Conservation (phyloP, 2,113 vertebrate genomes). For the Ploceus nigricollis region DNA sequence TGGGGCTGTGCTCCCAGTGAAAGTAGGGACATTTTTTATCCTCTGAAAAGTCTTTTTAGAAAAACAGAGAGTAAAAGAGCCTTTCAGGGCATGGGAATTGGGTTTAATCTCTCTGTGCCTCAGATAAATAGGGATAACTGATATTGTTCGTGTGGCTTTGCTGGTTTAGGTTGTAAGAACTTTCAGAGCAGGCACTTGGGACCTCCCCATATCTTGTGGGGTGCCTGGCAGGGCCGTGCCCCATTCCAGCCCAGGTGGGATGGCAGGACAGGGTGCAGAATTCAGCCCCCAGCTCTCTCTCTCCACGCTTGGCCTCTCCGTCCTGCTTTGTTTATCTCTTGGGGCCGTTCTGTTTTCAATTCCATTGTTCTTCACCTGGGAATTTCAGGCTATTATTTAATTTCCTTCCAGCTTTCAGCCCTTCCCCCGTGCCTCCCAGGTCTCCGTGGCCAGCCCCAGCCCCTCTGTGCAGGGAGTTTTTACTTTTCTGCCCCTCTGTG, state of each 20-base stretch:
- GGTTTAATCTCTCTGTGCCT: neutral
- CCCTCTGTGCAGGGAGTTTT: constrained; percentile 4
- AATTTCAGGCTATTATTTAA: constrained; percentile 65
- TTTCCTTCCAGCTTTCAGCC: constrained; percentile 51
- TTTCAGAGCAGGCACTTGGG: neutral
- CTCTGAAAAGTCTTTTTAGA: neutral
- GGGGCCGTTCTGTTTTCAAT: constrained; percentile 53
- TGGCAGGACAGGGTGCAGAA: rapidly evolving
- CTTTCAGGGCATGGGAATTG: neutral
- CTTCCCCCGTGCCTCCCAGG: constrained; percentile 9
- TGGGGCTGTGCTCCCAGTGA: neutral
- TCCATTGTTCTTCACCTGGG: constrained; percentile 65
- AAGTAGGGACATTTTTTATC: neutral
- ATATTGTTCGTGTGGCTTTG: neutral
- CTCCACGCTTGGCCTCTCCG: neutral
- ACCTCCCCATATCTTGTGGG: rapidly evolving
- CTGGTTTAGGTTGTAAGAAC: neutral
- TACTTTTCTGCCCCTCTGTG: constrained; percentile 36
- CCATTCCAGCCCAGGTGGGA: neutral
- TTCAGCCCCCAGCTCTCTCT: neutral
- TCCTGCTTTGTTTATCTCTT: constrained; percentile 41
- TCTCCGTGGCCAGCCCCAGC: neutral
- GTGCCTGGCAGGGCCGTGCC: neutral
- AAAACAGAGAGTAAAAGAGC: neutral
- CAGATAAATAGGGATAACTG: neutral